Evolutionary conservation across 2,888 invertebrate genomes (phyloP), one percentile per base, ranked within the genome.

Genomic region (Ctenicera cuprea): DNA sequence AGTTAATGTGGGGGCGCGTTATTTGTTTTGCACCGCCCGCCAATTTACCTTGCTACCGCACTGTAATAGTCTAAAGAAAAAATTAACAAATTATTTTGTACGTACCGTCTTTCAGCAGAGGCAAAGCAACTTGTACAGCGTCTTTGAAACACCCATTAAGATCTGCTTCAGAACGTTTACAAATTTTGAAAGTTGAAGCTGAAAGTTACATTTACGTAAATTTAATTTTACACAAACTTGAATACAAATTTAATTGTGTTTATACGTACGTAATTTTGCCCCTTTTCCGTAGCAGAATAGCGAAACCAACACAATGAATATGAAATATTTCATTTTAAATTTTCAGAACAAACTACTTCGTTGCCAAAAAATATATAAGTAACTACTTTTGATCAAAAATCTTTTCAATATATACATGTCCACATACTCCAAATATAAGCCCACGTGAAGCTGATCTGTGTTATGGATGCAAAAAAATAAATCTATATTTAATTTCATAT

Each of bases 161-260:
- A n/a, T 71, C 33, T 0, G 71, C 61, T 11, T 38, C 50, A 20
- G 12, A 16, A 8, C 57, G 38, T 9, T 66, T 37, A 16, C 71
- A 71, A 11, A 66, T 52, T 37, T 65, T 48, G 37, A 71, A 71
- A 18, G 59, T 48, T 0, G 65, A 37, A 4, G 71, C 71, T 71
- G 11, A 41, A 71, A 71, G 18, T 57, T 26, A 14, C 1, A 30
- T 26, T 26, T 26, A 26, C 4, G 2, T 14, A 57, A 14, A n/a
- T 26, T 26, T 26, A 14, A 33, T 18, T 38, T n/a, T 11, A 37
- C 3, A 12, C 3, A 30, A 26, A 54, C 4, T 22, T 2, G 14
- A 22, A n/a, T 26, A 22, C 12, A 14, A 41, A 2, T 48, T 3
- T 48, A 50, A 9, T 59, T 59, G 5, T 38, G 18, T 33, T 3